Conservation (phyloP, 1,140 invertebrate genomes). For the Cydia splendana region DNA sequence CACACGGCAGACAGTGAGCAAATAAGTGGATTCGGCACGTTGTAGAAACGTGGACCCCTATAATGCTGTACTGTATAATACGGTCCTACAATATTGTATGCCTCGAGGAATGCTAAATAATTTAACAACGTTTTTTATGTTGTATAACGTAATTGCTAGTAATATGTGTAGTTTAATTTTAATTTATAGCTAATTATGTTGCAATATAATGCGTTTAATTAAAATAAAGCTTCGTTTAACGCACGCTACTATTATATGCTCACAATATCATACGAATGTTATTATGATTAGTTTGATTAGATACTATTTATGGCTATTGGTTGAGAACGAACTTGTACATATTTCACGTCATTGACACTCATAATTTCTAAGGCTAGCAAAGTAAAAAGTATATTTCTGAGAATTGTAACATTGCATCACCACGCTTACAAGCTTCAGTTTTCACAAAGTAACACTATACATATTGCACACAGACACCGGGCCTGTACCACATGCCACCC, state of each 20-base stretch:
- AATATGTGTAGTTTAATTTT: background rate
- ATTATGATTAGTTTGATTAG: no score
- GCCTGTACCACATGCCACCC: slow-evolving; percentile 73
- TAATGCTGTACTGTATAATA: no score
- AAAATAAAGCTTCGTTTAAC: no score
- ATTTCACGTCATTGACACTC: no score
- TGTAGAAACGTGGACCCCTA: background rate
- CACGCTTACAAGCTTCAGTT: background rate
- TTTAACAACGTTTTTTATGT: background rate
- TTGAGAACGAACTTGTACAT: no score
- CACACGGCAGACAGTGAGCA: background rate
- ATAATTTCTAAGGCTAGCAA: no score
- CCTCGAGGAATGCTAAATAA: background rate
- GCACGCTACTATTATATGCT: no score
- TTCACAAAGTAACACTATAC: slow-evolving; percentile 6
- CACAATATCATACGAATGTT: no score
- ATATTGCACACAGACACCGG: slow-evolving; percentile 54
- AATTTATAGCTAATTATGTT: background rate
- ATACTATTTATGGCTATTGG: no score
- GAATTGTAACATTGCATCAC: background rate
- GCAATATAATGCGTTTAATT: no score
- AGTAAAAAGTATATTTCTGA: background rate
- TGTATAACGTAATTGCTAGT: no score
- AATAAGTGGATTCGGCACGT: background rate
- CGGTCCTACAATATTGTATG: background rate